Base-by-base conservation (phyloP, 1,140 invertebrate genomes). In the Stegodyphus mimosarum region DNA sequence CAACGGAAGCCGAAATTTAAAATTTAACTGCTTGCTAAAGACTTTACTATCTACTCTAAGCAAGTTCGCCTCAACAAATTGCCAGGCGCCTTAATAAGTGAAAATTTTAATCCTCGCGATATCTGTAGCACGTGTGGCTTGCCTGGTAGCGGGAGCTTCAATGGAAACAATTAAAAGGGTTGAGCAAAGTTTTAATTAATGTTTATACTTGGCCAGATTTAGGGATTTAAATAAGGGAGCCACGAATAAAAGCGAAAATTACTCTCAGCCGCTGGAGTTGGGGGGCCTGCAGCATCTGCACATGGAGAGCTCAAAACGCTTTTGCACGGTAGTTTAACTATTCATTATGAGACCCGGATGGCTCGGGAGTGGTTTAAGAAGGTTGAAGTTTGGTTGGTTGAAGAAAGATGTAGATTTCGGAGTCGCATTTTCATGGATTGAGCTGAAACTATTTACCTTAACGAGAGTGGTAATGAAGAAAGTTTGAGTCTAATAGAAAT, bases 161-260 rank as follows among this genome's bases (percentile, higher is more conserved):
- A 83, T 83, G 79, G 79, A 83, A 83, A 83, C 79, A 83, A 83
- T 83, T 83, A 83, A 83, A 83, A 83, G 79, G 60, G 79, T 64
- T 71, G 70, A 17, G 79, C 71, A 73, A 83, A 83, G 79, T 83
- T 83, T 83, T 83, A 83, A 83, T 83, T 83, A 83, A 83, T 83
- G 79, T 83, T 83, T 83, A 74, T 73, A 83, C 79, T 83, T 52
- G 60, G 70, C 33, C 71, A 71, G 77, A 80, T 80, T 80, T 80
- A 18, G 79, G 60, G 71, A 74, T 55, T 66, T 73, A 74, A 83
- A 83, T 83, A 74, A 60, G 79, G 79, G 66, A 18, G 1, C 48
- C 7, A 7, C 48, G 55, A 66, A 77, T 77, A 60, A 60, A 60
- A 15, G 55, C 55, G 55, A 60, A 60, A 60, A 60, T 60, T 60